Evolutionary conservation across 2,888 invertebrate species (phyloP), one percentile per base, ranked within the genome.

Genomic region (Linyphia triangularis): DNA sequence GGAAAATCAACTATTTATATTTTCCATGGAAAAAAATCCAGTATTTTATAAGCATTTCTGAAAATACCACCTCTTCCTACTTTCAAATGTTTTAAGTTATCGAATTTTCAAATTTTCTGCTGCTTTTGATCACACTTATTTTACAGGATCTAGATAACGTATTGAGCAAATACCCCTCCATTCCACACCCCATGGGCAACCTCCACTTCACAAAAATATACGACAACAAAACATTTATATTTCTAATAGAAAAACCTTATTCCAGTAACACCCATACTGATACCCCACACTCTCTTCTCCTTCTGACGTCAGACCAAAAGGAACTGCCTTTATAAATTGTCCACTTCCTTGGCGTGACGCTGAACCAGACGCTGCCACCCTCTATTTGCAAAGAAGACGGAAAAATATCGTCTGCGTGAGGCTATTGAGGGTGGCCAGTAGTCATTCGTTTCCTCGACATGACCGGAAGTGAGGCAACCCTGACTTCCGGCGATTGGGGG

Each of bases 401-500:
- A 30, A 59, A 78, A n/a, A 65, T 65, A 78, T 81, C 59, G 81
- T 57, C 57, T n/a, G 33, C 69, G 57, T 51, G 67, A 51, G n/a
- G 67, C 79, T 40, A 28, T 24, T 61, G 69, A 57, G 37, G 67
- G 67, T 24, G 43, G 22, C 51, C 65, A 24, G 24, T 79, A 24
- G 63, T 43, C 72, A 82, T 82, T 63, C 82, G 72, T 82, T 63
- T 72, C 43, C 22, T 24, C 6, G 72, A 82, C 82, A 72, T 59
- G 63, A 43, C 16, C 82, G 82, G 82, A 82, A 63, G 82, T 82
- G 82, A 82, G 82, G 72, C 82, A 72, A 63, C 82, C 82, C 22
- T 63, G 59, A 61, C 72, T 82, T 72, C 82, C 72, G 82, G 63
- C 24, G 61, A 72, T 82, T 61, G 69, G 81, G 67, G 51, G 43